Evolutionary conservation across 2,888 invertebrate species (phyloP).

Genomic region (Catonia carolina): DNA sequence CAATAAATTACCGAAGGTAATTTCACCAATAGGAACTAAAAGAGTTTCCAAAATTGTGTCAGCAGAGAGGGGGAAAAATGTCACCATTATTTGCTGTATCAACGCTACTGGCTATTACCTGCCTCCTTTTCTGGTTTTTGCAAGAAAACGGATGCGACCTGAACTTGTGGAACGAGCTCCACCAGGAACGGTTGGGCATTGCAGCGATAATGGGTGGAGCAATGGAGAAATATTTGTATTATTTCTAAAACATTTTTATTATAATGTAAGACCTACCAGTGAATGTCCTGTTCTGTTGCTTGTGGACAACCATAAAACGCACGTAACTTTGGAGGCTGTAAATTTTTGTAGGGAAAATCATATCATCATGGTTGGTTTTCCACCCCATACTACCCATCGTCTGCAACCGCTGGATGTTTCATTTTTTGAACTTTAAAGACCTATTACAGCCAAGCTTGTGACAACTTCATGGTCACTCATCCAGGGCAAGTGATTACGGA

Average conservation of each 20-base stretch:
- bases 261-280: not conserved
- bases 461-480: slow-evolving; percentile 1
- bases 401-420: slow-evolving; percentile 1
- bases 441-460: slow-evolving; percentile 12
- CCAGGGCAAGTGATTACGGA: slow-evolving; percentile 4
- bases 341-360: not conserved
- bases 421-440: not conserved
- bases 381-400: slow-evolving; percentile 4
- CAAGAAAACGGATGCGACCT: slow-evolving; percentile 10
- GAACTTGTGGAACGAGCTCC: not conserved
- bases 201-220: slow-evolving; percentile 15
- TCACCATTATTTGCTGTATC: slow-evolving; percentile 8
- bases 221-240: slow-evolving; percentile 7
- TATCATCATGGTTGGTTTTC: not conserved
- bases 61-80: slow-evolving; percentile 11
- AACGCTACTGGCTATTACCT: slow-evolving; percentile 1
- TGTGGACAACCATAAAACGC: slow-evolving; percentile 11
- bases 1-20: not conserved
- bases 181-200: slow-evolving; percentile 11
- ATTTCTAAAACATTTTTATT: slow-evolving; percentile 6
- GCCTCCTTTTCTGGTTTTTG: slow-evolving; percentile 6
- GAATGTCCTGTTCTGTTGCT: slow-evolving; percentile 4
- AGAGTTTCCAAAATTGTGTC: not conserved
- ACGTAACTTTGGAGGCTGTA: no score
- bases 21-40: not conserved